Evolutionary conservation across 2,888 invertebrate genomes (phyloP).

Genomic region (Drosophila mimica): DNA sequence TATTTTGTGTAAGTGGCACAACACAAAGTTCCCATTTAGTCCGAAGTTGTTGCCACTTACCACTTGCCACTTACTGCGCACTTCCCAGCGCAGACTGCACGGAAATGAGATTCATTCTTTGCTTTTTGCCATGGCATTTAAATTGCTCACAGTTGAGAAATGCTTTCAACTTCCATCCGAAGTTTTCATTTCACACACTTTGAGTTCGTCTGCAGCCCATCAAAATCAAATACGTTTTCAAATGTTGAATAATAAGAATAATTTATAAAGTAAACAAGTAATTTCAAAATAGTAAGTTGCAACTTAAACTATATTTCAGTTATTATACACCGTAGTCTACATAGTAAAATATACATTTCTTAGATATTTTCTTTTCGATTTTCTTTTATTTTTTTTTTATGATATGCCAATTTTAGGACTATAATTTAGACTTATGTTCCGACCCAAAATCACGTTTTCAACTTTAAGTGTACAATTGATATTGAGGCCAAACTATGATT

Average conservation of each 20-base stretch:
- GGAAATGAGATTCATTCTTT: constrained; percentile 74
- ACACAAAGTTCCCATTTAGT: constrained; percentile 72
- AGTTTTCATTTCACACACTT: not conserved
- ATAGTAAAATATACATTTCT: too few species aligned
- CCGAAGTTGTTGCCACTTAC: constrained; percentile 57
- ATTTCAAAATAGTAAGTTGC: not conserved
- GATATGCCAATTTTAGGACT: too few species aligned
- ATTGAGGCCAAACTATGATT: too few species aligned
- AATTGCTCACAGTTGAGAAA: constrained; percentile 31
- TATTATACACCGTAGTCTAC: too few species aligned
- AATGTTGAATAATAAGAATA: too few species aligned
- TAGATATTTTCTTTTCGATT: too few species aligned
- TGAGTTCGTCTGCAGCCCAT: not conserved
- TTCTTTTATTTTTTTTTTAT: too few species aligned
- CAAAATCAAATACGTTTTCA: too few species aligned
- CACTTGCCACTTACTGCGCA: constrained; percentile 47
- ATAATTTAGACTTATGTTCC: too few species aligned
- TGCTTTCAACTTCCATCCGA: constrained; percentile 20
- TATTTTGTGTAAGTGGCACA: constrained; percentile 78
- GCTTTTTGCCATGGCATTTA: constrained; percentile 46
- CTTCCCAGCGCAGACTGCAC: constrained; percentile 59
- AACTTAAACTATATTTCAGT: too few species aligned
- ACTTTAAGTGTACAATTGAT: too few species aligned
- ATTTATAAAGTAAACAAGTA: not conserved
- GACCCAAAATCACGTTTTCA: too few species aligned